Base-by-base conservation (phyloP, 2,113 vertebrate species). In the Microtus pennsylvanicus region DNA sequence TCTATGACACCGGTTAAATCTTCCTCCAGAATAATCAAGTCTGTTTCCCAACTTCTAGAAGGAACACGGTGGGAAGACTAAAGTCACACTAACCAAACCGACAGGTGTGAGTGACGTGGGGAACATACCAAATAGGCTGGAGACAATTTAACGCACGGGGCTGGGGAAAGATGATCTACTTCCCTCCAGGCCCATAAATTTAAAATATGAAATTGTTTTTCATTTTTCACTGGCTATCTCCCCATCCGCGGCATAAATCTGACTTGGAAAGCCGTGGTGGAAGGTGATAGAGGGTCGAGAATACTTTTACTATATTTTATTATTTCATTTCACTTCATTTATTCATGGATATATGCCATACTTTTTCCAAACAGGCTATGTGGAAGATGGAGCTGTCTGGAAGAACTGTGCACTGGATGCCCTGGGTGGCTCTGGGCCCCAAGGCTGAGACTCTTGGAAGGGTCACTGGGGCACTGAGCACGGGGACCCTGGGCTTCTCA, bases 131-230 rank as follows among this genome's bases (percentile, higher is more conserved):
- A 72, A 78, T 16, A 58, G 88, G 86, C 58, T 55, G n/a, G 0
- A 58, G 96, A 93, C 86, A 55, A 91, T 93, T 94, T 92, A 96
- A 58, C 1, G 94, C 82, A 0, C 74, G 0, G 93, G 80, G 94
- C 94, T 74, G 5, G 61, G 45, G 77, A 63, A 77, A 24, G n/a
- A 65, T 96, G 97, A 97, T 94, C 6, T 61, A 93, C 92, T 67
- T 75, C 47, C 76, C 92, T 72, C 70, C 30, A 3, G 76, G 33
- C 87, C 80, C 96, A 89, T 96, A 95, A 96, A 96, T 97, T 95
- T 92, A 90, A 97, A 96, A 93, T 92, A 94, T 70, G 87, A 97
- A 94, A 97, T 95, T 97, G 97, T 97, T 97, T 96, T 97, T 96
- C 97, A 97, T 96, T 96, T 96, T 94, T 96, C 93, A 95, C 61